Evolutionary conservation across 2,888 invertebrate species (phyloP).

Genomic region (Apomyelois bistriatella): DNA sequence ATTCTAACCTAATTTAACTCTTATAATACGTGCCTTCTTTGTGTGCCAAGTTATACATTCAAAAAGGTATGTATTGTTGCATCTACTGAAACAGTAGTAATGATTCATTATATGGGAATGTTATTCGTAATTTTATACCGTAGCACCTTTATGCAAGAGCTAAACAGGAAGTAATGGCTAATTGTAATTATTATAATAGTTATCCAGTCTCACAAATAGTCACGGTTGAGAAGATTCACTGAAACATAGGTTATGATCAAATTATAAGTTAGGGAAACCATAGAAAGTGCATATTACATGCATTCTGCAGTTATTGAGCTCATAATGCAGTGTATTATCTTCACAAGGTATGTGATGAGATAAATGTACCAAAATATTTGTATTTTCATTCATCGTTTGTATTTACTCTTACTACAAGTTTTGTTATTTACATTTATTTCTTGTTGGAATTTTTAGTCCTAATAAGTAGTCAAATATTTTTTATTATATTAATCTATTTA

Average conservation of each 20-base stretch:
- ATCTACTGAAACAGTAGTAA: slow-evolving; percentile 45
- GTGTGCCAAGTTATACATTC: slow-evolving; percentile 30
- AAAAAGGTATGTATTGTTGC: slow-evolving; percentile 45
- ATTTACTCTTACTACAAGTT: not conserved
- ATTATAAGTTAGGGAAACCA: slow-evolving; percentile 42
- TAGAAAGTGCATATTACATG: slow-evolving; percentile 27
- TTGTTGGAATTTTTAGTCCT: not conserved
- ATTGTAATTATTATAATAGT: not conserved
- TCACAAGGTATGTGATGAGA: not conserved
- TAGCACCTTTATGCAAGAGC: slow-evolving; percentile 47
- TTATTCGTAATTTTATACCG: slow-evolving; percentile 54
- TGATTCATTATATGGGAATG: slow-evolving; percentile 75
- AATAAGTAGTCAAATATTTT: too few relatives aligned
- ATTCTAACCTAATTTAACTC: slow-evolving; percentile 36
- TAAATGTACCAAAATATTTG: not conserved
- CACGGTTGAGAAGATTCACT: slow-evolving; percentile 34
- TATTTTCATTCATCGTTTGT: not conserved
- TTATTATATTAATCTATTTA: too few relatives aligned
- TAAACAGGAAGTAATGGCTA: slow-evolving; percentile 46
- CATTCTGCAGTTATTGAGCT: slow-evolving; percentile 18
- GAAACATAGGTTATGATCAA: slow-evolving; percentile 41
- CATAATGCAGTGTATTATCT: not conserved
- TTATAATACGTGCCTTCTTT: slow-evolving; percentile 28
- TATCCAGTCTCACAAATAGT: slow-evolving; percentile 18
- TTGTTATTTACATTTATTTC: not conserved